A percentile compares a stretch with the other conserved stretches of the same genome.
phyloP scores from a whole-genome alignment of 2,888 invertebrate species.

The Pollenia labialis region DNA sequence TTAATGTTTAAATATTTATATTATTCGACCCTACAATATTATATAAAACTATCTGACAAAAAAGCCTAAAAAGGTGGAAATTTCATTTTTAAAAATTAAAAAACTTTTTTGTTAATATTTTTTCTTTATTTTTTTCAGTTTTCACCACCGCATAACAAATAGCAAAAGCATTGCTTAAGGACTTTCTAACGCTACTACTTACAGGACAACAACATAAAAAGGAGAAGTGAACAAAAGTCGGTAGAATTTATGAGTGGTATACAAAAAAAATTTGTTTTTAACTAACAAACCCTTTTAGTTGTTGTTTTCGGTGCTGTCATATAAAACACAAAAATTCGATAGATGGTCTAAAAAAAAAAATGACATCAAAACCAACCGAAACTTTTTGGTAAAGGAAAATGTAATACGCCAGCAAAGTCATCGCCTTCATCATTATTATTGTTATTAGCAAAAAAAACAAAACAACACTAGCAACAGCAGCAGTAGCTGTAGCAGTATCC shows the following conservation, averaged over 20 bases:
- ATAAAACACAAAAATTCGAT: constrained; percentile 40
- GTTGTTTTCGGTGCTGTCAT: constrained; percentile 32
- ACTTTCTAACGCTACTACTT: constrained; percentile 32
- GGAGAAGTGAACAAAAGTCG: constrained; percentile 42
- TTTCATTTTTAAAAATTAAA: constrained; percentile 31
- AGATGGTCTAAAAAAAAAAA: constrained; percentile 34
- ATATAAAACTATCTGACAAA: neutral
- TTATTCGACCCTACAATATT: neutral
- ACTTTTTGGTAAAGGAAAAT: constrained; percentile 30
- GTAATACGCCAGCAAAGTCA: constrained; percentile 52
- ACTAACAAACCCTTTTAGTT: constrained; percentile 42
- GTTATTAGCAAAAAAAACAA: constrained; percentile 25
- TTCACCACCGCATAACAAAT: constrained; percentile 51
- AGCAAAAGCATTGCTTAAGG: constrained; percentile 59
- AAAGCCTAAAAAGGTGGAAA: constrained; percentile 24
- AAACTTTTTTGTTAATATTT: constrained; percentile 27
- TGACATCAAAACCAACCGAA: constrained; percentile 55
- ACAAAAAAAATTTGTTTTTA: constrained; percentile 25
- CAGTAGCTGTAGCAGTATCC: neutral
- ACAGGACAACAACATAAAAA: constrained; percentile 61
- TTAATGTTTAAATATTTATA: neutral
- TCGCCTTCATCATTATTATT: constrained; percentile 57
- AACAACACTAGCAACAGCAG: neutral
- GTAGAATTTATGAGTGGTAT: constrained; percentile 53
- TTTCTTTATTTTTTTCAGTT: constrained; percentile 50